A percentile compares a stretch with the other conserved stretches of the same genome.
Conservation (phyloP, 2,113 vertebrate genomes). For the Grantiella picta region DNA sequence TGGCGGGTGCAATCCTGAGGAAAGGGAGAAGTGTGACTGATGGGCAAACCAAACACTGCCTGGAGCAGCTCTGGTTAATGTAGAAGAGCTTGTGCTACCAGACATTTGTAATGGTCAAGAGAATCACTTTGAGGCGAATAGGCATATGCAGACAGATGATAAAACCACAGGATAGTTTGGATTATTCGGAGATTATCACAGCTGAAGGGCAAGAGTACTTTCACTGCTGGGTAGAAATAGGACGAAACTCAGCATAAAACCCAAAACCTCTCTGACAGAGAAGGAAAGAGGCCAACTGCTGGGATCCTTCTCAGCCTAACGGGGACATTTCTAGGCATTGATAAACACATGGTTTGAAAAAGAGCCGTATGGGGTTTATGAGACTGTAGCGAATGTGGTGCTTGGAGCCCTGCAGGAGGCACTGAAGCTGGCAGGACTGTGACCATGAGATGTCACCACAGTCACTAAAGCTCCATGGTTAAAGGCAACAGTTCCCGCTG, state of each 20-base stretch:
- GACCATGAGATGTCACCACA: neutral
- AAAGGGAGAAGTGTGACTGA: rapidly evolving
- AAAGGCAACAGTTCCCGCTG: neutral
- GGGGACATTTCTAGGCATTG: neutral
- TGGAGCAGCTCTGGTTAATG: neutral
- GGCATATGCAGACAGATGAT: neutral
- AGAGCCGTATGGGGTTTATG: neutral
- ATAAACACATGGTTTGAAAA: neutral
- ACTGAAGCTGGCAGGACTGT: neutral
- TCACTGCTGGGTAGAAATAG: neutral
- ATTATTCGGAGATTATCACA: neutral
- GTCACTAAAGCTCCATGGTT: neutral
- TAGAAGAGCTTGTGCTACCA: neutral
- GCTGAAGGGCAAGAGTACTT: neutral
- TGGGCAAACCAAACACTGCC: neutral
- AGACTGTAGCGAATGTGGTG: neutral
- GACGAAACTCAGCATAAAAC: neutral
- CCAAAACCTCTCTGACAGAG: neutral
- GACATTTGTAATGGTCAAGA: neutral
- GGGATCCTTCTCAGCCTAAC: neutral
- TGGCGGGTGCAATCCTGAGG: rapidly evolving
- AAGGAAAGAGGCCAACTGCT: neutral
- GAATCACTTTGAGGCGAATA: neutral
- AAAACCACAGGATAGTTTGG: neutral
- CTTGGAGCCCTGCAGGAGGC: neutral